phyloP scores from a whole-genome alignment of 2,888 invertebrate species.

The Empis livida region DNA sequence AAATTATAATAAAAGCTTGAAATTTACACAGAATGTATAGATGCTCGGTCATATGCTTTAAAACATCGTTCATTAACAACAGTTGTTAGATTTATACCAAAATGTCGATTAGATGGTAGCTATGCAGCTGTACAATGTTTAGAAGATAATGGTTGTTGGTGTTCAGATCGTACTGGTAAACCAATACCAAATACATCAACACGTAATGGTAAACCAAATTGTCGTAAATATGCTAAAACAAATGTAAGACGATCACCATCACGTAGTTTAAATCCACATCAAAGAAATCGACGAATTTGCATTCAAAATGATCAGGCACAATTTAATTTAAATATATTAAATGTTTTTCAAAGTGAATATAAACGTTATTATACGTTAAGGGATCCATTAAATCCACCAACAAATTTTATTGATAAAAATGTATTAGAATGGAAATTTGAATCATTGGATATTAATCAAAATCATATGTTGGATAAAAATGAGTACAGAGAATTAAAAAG shows the following conservation, averaged over 20 bases:
- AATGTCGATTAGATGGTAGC: slow-evolving; percentile 70
- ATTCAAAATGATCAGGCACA: slow-evolving; percentile 58
- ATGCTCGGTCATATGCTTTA: slow-evolving; percentile 33
- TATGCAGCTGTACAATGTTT: slow-evolving; percentile 81
- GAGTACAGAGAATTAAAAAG: slow-evolving; percentile 73
- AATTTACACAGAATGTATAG: slow-evolving; percentile 39
- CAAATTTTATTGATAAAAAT: slow-evolving; percentile 32
- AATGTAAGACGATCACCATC: slow-evolving; percentile 49
- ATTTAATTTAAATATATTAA: slow-evolving; percentile 75
- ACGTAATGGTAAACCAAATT: slow-evolving; percentile 55
- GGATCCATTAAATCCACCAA: slow-evolving; percentile 10
- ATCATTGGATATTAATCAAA: slow-evolving; percentile 66
- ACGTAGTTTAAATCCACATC: slow-evolving; percentile 28
- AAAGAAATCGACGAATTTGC: slow-evolving; percentile 43
- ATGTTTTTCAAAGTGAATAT: slow-evolving; percentile 73
- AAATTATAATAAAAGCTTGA: not conserved
- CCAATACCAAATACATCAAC: slow-evolving; percentile 71
- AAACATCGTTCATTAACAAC: slow-evolving; percentile 36
- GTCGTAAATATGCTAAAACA: slow-evolving; percentile 45
- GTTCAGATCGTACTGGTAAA: slow-evolving; percentile 71
- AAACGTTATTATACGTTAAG: slow-evolving; percentile 32
- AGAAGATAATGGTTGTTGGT: slow-evolving; percentile 74
- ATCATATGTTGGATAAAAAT: slow-evolving; percentile 60
- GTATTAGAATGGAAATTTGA: slow-evolving; percentile 86
- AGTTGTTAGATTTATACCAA: slow-evolving; percentile 54